phyloP scores from a whole-genome alignment of 2,888 invertebrate species.

The Pherbina coryleti region DNA sequence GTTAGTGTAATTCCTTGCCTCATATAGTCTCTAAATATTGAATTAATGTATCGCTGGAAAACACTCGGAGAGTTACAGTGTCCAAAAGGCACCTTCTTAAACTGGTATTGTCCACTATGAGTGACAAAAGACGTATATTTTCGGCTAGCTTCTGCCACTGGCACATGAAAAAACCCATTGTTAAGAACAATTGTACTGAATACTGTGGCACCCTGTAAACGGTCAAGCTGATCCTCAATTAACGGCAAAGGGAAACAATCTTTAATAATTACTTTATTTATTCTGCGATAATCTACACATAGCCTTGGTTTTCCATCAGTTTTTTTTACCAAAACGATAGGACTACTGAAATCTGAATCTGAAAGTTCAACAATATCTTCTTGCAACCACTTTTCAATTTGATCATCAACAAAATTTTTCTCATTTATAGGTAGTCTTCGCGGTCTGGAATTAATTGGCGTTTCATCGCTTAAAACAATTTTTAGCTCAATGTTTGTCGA shows the following conservation, averaged over 20 bases:
- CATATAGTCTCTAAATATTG: conserved; percentile 44
- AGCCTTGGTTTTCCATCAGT: conserved; percentile 47
- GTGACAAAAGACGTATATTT: conserved; percentile 60
- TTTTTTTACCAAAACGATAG: conserved; percentile 51
- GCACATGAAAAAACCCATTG: conserved; percentile 62
- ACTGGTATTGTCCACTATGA: conserved; percentile 57
- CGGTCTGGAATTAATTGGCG: conserved; percentile 30
- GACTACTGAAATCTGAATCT: conserved; percentile 52
- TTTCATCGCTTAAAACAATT: conserved; percentile 35
- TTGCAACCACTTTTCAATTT: too few species aligned
- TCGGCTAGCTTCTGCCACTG: conserved; percentile 49
- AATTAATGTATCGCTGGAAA: conserved; percentile 54
- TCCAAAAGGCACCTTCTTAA: conserved; percentile 62
- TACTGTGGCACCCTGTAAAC: conserved; percentile 51
- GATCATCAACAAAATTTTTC: conserved; percentile 29
- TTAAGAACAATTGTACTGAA: conserved; percentile 57
- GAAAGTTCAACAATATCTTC: conserved; percentile 42
- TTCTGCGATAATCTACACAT: conserved; percentile 51
- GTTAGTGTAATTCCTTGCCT: conserved; percentile 35
- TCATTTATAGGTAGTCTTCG: conserved; percentile 28
- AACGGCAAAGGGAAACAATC: conserved; percentile 54
- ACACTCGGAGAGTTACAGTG: conserved; percentile 55
- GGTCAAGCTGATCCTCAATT: conserved; percentile 57
- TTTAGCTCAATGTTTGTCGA: conserved; percentile 31
- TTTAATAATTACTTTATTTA: conserved; percentile 34